Base-by-base conservation (phyloP, 2,113 vertebrate species). In the Zeus faber region DNA sequence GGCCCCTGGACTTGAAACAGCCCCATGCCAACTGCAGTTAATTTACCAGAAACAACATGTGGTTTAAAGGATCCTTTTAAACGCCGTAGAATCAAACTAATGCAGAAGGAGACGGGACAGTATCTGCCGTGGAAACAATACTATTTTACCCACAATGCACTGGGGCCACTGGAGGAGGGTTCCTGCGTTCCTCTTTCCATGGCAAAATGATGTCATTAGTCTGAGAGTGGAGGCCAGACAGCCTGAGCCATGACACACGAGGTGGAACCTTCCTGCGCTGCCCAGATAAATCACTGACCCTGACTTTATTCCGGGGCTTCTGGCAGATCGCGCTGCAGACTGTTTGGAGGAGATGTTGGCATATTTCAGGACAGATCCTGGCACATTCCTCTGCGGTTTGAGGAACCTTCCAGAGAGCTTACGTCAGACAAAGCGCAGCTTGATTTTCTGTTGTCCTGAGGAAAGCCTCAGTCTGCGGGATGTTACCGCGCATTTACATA, bases 121-220 rank as follows among this genome's bases (percentile, higher is more conserved):
- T 67, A 78, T 82, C 67, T 83, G 83, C 76, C 82, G 37, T 83
- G 87, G 85, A 90, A 91, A 89, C 81, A 80, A 77, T 72, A 76
- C 73, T 69, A 83, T 45, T 80, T 49, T 52, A 58, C 84, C 91
- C 88, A 49, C 88, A 83, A 84, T n/a, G n/a, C n/a, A n/a, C n/a
- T 2, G 66, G 27, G 7, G 20, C 17, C 87, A 88, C 73, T 83
- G 76, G 80, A 83, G 77, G 54, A 55, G 67, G 70, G 79, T 85
- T 85, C 82, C 82, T 80, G 51, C 70, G 46, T 57, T 52, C 54
- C 51, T 77, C 65, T 84, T 82, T 81, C 83, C 75, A 71, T 61
- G 73, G 67, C 65, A 49, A 65, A 58, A 77, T 85, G 66, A 85
- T 81, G 83, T 86, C 72, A 85, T 74, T 43, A 52, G 66, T 76